Conservation (phyloP, 2,113 vertebrate genomes). For the Lycaon pictus region DNA sequence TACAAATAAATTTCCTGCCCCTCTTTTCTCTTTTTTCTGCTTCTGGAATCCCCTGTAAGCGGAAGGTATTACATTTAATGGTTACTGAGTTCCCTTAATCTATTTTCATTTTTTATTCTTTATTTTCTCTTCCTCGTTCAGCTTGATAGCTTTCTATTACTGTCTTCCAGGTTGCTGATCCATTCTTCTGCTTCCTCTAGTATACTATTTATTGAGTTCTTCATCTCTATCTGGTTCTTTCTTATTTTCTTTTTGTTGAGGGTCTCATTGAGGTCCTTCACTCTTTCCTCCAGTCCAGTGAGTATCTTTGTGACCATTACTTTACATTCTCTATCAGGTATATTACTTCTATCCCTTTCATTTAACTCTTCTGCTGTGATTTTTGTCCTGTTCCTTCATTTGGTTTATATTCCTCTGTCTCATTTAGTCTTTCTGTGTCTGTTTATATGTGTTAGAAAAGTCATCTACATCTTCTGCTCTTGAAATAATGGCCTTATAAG, state of each 20-base stretch:
- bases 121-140: not conserved
- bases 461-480: not conserved
- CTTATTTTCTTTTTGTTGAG: not conserved
- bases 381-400: not conserved
- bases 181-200: not conserved
- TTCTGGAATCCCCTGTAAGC: not conserved
- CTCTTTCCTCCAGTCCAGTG: not conserved
- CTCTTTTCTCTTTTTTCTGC: not conserved
- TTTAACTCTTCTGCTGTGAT: not conserved
- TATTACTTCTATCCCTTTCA: not conserved
- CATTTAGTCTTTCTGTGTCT: not conserved
- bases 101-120: not conserved
- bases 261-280: not conserved
- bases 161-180: not conserved
- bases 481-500: not conserved
- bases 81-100: not conserved
- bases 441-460: not conserved
- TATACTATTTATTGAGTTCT: not conserved
- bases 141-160: not conserved
- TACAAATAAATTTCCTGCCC: not conserved
- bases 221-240: not conserved
- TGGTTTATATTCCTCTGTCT: not conserved
- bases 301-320: not conserved
- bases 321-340: not conserved
- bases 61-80: not conserved